These are phyloP conservation scores for Aphis craccivora DNA, from an alignment of 1,140 invertebrate genomes.

Conservation along the genomic window DNA sequence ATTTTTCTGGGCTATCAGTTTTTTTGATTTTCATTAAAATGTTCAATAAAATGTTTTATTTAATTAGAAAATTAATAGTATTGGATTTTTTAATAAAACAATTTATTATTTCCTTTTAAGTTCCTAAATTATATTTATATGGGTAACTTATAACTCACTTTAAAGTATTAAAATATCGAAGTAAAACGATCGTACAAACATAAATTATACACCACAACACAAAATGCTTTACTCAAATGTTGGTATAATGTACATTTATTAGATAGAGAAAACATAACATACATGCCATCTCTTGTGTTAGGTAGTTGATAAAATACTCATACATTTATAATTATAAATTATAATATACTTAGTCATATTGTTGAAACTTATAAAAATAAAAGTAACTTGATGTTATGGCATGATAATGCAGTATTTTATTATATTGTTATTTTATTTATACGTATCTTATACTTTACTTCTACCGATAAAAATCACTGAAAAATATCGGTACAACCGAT, in stretches of 20 bases:
- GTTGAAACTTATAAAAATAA: neutral
- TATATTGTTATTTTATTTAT: neutral
- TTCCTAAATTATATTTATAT: neutral
- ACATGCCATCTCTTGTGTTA: neutral
- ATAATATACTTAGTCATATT: neutral
- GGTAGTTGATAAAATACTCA: neutral
- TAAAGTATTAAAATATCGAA: neutral
- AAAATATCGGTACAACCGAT: neutral
- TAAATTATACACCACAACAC: neutral
- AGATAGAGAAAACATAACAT: neutral
- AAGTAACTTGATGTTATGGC: neutral
- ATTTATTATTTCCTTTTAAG: too few species aligned
- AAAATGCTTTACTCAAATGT: neutral
- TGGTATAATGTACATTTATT: neutral
- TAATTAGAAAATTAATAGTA: too few species aligned
- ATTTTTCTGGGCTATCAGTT: too few species aligned
- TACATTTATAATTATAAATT: too few species aligned
- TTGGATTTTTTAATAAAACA: too few species aligned
- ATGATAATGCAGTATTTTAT: neutral
- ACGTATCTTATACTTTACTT: neutral
- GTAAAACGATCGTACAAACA: neutral
- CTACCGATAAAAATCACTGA: neutral
- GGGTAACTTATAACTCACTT: neutral
- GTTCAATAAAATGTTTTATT: too few species aligned
- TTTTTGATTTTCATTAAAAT: too few species aligned